Evolutionary conservation across 2,113 vertebrate species (phyloP), one percentile per base, ranked within the genome.

Genomic region (Phocoena phocoena): DNA sequence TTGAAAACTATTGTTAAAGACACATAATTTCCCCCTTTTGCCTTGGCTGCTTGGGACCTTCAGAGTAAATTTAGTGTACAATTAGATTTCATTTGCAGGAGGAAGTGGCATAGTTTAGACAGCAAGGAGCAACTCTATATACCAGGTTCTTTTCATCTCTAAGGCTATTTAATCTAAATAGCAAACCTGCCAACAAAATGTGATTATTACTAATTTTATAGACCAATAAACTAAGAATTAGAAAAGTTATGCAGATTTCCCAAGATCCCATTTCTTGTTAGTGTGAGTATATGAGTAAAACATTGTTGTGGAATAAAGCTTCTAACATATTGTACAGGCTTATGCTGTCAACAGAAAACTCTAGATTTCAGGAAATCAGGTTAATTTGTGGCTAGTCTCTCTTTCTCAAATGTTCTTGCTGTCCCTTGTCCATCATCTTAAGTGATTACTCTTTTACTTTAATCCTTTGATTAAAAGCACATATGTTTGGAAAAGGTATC

Each of bases 151-250:
- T 70, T 87, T 47, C 5, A 36, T 74, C 31, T 84, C 8, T 31
- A 44, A 86, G 15, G 0, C 41, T 76, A 79, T 73, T 93, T 53
- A 74, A 67, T 62, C 74, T 86, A 31, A 15, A 58, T 26, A 79
- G 11, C 25, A 73, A 62, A 50, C 9, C 9, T 28, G 5, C 50
- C 33, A 41, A 31, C 31, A 26, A 63, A 7, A 10, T 67, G 33
- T 26, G 17, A 67, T 85, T 90, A 84, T 81, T 85, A 55, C 17
- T n/a, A 55, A 88, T 85, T 97, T 95, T 91, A 85, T 21, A 81
- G 28, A 44, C 55, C 31, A 91, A 38, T 80, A 90, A 84, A 71
- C 36, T 88, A 73, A 65, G 31, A 17, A 79, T 53, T 70, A 70
- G 17, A 60, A 95, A 79, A 13, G 0, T 87, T 63, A 47, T 36